Evolutionary conservation across 2,888 invertebrate genomes (phyloP).

Genomic region (Parapristionchus giblindavisi): DNA sequence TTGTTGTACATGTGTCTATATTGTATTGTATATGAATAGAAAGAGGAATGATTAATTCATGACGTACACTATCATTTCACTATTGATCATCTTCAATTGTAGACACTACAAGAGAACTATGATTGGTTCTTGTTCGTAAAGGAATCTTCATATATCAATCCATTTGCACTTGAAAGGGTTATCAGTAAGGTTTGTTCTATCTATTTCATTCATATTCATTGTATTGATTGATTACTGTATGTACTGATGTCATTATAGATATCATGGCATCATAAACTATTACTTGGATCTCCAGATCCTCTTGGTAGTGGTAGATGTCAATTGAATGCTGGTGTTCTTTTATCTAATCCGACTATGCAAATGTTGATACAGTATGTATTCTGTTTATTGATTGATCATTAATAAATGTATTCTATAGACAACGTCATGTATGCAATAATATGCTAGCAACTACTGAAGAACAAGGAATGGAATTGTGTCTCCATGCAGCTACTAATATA

Average conservation of each 20-base stretch:
- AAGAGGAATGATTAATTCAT: too few relatives aligned
- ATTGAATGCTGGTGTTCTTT: slow-evolving; percentile 83
- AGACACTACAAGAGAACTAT: slow-evolving; percentile 77
- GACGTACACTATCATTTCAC: too few relatives aligned
- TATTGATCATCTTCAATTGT: too few relatives aligned
- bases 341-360: slow-evolving; percentile 86
- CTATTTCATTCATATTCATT: too few relatives aligned
- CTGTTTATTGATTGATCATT: neutral
- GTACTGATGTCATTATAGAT: slow-evolving; percentile 41
- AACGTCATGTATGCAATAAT: slow-evolving; percentile 57
- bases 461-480: slow-evolving; percentile 63
- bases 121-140: slow-evolving; percentile 90
- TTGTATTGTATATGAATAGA: too few relatives aligned
- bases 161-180: slow-evolving; percentile 79
- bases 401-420: slow-evolving; percentile 45
- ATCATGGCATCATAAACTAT: slow-evolving; percentile 61
- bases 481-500: slow-evolving; percentile 62
- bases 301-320: slow-evolving; percentile 69
- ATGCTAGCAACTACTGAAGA: slow-evolving; percentile 58
- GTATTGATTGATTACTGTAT: neutral
- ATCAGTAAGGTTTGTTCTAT: slow-evolving; percentile 71
- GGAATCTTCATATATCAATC: slow-evolving; percentile 86
- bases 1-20: too few relatives aligned
- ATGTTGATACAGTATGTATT: slow-evolving; percentile 75
- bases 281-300: slow-evolving; percentile 51